Evolutionary conservation across 2,797 vertebrate species (phyloP).

Genomic region (Scleropages formosus): DNA sequence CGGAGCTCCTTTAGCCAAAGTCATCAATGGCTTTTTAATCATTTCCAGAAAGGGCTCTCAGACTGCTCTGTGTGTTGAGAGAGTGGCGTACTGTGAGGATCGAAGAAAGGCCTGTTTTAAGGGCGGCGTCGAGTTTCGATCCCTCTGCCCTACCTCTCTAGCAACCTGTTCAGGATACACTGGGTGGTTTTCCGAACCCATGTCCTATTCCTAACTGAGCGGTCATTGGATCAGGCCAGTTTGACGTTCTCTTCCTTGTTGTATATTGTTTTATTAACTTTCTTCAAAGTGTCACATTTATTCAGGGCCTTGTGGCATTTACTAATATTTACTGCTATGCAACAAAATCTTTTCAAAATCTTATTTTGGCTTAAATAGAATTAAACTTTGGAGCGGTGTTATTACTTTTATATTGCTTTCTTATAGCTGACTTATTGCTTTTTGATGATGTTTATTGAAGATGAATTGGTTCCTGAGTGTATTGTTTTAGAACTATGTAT

Average conservation of each 20-base stretch:
- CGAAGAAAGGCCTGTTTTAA: neutral
- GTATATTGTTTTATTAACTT: neutral
- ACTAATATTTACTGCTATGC: neutral
- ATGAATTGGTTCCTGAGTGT: slow-evolving; percentile 2
- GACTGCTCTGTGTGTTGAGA: too few relatives aligned
- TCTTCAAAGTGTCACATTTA: neutral
- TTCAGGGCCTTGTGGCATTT: neutral
- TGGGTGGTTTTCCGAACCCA: neutral
- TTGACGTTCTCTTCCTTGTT: neutral
- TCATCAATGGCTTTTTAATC: too few relatives aligned
- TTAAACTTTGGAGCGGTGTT: neutral
- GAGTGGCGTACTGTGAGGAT: too few relatives aligned
- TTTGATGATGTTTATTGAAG: slow-evolving; percentile 19
- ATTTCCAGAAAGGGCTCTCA: too few relatives aligned
- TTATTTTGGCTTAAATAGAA: slow-evolving; percentile 1
- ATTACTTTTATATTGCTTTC: slow-evolving; percentile 25
- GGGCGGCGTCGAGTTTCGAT: neutral
- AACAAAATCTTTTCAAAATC: neutral
- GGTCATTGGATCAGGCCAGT: neutral
- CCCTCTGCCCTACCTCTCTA: neutral
- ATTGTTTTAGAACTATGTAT: neutral
- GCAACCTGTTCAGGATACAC: neutral
- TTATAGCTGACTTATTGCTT: slow-evolving; percentile 17
- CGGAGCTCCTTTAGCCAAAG: too few relatives aligned
- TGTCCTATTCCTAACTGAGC: neutral